Base-by-base conservation (phyloP, 2,888 invertebrate genomes). In the Hecatera dysodea region DNA sequence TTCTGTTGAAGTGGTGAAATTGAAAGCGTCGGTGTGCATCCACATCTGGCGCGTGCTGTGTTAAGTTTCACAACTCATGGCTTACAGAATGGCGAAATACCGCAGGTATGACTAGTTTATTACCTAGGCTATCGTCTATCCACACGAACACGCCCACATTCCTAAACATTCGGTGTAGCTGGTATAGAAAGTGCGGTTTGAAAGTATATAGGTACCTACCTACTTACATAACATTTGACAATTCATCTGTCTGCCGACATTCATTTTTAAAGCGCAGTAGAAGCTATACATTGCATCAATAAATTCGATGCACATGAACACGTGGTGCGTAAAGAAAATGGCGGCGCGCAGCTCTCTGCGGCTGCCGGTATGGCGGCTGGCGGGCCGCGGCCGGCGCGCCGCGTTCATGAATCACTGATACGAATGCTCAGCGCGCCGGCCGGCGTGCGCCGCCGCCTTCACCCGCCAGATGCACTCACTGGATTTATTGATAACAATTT, bases 281-380 rank as follows among this genome's bases (percentile, higher is more conserved):
- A 63, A 72, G 44, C 55, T 71, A 68, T 67, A 66, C n/a, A 75
- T 75, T 84, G 79, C 73, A 78, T 83, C 75, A 68, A 75, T 79
- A 81, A 78, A 87, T 89, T 86, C 67, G 81, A 87, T 91, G 90
- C 90, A 90, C 84, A 88, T 74, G 86, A 93, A 91, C 95, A 95
- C 95, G 94, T 95, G 95, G 93, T 94, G 89, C 82, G 88, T 91
- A 88, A 92, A 92, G 90, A 95, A 95, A 92, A 95, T 95, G 95
- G 95, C 95, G 94, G 93, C 94, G 71, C 64, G 92, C 94, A 92
- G 91, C 92, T 75, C 92, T 70, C 66, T 78, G 77, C 77, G 72
- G 80, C 66, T 60, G 79, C 76, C 75, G 78, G 80, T 72, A 68
- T 61, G 42, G 72, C 61, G 75, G 70, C 62, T 60, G 42, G 71